These are phyloP conservation scores for Thomomys bottae DNA, from an alignment of 2,113 vertebrate species.

Conservation along the genomic window DNA sequence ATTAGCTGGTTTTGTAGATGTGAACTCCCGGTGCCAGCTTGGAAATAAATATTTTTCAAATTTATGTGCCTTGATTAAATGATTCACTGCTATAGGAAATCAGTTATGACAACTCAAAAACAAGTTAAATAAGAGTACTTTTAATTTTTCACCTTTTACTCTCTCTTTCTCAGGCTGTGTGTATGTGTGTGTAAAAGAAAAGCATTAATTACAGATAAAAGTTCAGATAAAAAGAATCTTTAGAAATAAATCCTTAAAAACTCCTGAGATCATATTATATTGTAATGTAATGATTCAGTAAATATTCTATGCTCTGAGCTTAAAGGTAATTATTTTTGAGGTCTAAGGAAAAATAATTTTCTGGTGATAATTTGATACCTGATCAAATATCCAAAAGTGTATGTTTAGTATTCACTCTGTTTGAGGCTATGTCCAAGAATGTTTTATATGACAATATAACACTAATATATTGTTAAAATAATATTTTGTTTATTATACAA, in stretches of 20 bases:
- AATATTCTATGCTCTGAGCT: background rate
- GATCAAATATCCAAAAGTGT: background rate
- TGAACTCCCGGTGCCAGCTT: too few relatives aligned
- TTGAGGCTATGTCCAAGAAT: background rate
- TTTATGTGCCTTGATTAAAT: background rate
- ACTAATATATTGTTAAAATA: slow-evolving; percentile 10
- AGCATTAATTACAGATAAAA: background rate
- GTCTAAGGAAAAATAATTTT: background rate
- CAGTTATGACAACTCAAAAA: background rate
- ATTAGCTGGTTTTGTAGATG: too few relatives aligned
- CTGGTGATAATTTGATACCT: background rate
- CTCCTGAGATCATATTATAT: background rate
- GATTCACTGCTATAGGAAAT: slow-evolving; percentile 28
- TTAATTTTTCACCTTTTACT: background rate
- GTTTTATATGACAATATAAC: background rate
- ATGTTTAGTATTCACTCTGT: background rate
- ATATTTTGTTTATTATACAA: background rate
- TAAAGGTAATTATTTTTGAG: background rate
- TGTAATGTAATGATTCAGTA: background rate
- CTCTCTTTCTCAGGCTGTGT: background rate
- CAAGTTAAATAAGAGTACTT: background rate
- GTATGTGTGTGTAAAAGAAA: background rate
- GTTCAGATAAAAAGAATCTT: background rate
- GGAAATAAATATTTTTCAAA: background rate
- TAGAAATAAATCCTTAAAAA: background rate